These are phyloP conservation scores for Alcis repandata DNA, from an alignment of 2,888 invertebrate species.

Conservation along the genomic window DNA sequence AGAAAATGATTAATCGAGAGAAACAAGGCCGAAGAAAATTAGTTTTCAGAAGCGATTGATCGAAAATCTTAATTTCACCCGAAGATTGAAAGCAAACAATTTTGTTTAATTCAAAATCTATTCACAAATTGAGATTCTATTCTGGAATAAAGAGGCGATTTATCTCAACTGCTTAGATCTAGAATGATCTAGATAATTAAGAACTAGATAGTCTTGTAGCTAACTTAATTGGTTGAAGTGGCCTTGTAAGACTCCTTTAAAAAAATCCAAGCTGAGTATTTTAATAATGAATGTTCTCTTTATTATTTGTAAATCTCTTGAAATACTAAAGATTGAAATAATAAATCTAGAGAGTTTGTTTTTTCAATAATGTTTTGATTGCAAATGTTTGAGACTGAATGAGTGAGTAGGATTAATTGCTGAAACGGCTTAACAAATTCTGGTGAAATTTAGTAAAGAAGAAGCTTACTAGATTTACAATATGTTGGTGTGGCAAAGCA, in stretches of 20 bases:
- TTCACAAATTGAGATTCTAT: slow-evolving; percentile 11
- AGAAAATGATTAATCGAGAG: slow-evolving; percentile 14
- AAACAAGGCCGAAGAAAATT: slow-evolving; percentile 21
- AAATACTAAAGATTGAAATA: neutral
- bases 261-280: neutral
- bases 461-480: too few species aligned
- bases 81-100: slow-evolving; percentile 25
- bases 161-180: slow-evolving; percentile 12
- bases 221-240: neutral
- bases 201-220: neutral
- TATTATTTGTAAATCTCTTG: neutral
- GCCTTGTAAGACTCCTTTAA: neutral
- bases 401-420: too few species aligned
- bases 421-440: too few species aligned
- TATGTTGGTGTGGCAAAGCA: too few species aligned
- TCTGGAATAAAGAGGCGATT: slow-evolving; percentile 19
- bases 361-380: too few species aligned
- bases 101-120: slow-evolving; percentile 23
- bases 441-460: too few species aligned
- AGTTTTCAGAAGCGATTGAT: slow-evolving; percentile 18
- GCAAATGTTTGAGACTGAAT: too few species aligned
- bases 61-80: slow-evolving; percentile 19
- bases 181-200: slow-evolving; percentile 8
- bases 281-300: neutral
- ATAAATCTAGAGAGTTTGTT: too few species aligned